Conservation (phyloP, 2,113 vertebrate species). For the Pseudorhombus dupliciocellatus region DNA sequence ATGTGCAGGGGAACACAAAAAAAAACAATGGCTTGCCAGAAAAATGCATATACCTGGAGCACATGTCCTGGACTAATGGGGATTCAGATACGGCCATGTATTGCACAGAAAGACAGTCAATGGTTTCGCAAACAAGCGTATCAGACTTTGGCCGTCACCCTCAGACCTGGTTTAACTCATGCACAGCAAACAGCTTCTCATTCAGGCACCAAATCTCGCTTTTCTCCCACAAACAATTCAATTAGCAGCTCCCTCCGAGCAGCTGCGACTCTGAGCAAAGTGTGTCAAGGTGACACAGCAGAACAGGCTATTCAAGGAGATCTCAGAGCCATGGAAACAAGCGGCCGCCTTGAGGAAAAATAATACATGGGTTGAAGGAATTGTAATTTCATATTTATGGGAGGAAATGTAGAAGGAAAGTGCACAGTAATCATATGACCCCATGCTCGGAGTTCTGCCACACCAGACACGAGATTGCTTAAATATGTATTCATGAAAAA, state of each 20-base stretch:
- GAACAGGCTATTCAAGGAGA: slow-evolving; percentile 39
- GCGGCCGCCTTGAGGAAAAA: slow-evolving; percentile 25
- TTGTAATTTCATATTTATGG: neutral
- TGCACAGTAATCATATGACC: neutral
- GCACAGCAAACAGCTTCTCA: slow-evolving; percentile 62
- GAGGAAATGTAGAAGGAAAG: neutral
- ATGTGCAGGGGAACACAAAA: slow-evolving; percentile 26
- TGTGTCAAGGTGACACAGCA: slow-evolving; percentile 73
- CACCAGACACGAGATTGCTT: slow-evolving; percentile 29
- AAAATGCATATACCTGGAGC: neutral
- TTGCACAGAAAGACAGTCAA: neutral
- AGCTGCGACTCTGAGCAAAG: slow-evolving; percentile 57
- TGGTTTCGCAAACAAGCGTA: slow-evolving; percentile 7
- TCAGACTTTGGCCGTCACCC: slow-evolving; percentile 57
- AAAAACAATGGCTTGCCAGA: slow-evolving; percentile 34
- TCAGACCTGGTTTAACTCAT: slow-evolving; percentile 43
- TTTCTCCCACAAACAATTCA: slow-evolving; percentile 60
- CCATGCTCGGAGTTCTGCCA: slow-evolving; percentile 15
- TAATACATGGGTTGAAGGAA: neutral
- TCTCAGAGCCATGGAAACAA: slow-evolving; percentile 56
- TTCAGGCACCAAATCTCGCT: slow-evolving; percentile 63
- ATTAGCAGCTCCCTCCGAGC: slow-evolving; percentile 65
- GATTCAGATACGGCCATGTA: neutral
- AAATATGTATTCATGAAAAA: slow-evolving; percentile 26
- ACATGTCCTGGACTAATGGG: neutral